Evolutionary conservation across 2,797 vertebrate genomes (phyloP), one percentile per base, ranked within the genome.

Genomic region (Hydrolagus colliei): DNA sequence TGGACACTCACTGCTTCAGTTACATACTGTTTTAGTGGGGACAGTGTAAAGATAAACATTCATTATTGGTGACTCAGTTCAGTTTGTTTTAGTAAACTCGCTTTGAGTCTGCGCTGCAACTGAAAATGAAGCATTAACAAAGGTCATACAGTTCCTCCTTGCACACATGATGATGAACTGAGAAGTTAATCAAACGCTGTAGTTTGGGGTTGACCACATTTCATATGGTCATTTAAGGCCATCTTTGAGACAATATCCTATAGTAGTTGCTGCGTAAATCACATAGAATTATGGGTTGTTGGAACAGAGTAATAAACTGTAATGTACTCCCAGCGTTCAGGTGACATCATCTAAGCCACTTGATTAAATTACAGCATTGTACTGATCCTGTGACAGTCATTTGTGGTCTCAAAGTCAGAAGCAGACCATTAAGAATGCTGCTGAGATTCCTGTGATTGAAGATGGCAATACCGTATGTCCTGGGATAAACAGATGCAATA

Each of bases 61-160:
- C 18, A 20, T 59, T 59, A 61, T 77, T 79, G 77, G 22, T 79
- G 77, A 79, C n/a, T 63, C 59, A 78, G 76, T 20, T 63, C 61
- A 63, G 61, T 16, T 41, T 61, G 3, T 62, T 65, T 12, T 27
- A 27, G 11, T 62, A 79, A 79, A 16, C 20, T 76, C 8, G 12
- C 13, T 79, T 63, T 79, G n/a, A 59, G 75, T 27, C 61, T 7
- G n/a, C 14, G 75, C n/a, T 79, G 61, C 77, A 52, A 52, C 41
- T 22, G 22, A 32, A 79, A 32, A 9, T 67, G 65, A 27, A 80
- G 27, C 61, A 32, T 27, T 63, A 76, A 76, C 9, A 61, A 79
- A 9, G 78, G 63, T 7, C 78, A n/a, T 35, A 13, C 7, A 18
- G 63, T 80, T 63, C 22, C 62, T 27, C 67, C 14, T 52, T 77